Percentiles rank a stretch among this genome's conserved stretches.
phyloP scores from a whole-genome alignment of 2,888 invertebrate species.

The Phalera bucephala region DNA sequence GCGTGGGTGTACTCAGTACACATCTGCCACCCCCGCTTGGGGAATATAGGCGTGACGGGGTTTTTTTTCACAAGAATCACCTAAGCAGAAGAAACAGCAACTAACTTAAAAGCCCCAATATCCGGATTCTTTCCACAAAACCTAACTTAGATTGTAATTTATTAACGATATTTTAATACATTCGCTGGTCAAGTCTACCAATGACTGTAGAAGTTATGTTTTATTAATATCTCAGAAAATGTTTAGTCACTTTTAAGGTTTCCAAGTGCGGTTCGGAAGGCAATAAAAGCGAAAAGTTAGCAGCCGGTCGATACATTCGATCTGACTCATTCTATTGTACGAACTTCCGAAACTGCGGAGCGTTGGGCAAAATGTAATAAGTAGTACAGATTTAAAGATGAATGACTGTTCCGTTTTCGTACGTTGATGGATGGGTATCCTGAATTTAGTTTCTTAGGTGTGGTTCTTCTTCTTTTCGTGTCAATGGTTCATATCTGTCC shows the following conservation, averaged over 20 bases:
- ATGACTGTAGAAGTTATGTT: slow-evolving; percentile 13
- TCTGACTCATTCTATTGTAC: slow-evolving; percentile 58
- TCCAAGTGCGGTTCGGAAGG: slow-evolving; percentile 38
- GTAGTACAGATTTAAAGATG: no score
- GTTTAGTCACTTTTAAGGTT: slow-evolving; percentile 55
- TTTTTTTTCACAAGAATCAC: no score
- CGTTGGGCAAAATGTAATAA: background rate
- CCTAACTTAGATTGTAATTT: slow-evolving; percentile 11
- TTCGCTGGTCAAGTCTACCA: slow-evolving; percentile 13
- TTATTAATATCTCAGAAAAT: slow-evolving; percentile 34
- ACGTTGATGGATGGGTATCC: no score
- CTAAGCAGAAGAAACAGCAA: no score
- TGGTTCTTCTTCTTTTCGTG: no score
- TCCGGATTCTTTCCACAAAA: slow-evolving; percentile 22
- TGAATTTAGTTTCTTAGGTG: no score
- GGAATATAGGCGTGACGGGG: no score
- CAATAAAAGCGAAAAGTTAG: slow-evolving; percentile 55
- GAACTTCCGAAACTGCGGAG: background rate
- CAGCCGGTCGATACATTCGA: slow-evolving; percentile 46
- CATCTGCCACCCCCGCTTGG: no score
- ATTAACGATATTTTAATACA: slow-evolving; percentile 25
- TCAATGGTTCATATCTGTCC: no score
- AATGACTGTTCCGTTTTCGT: no score
- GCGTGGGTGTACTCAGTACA: no score
- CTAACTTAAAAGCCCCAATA: no score